Evolutionary conservation across 2,113 vertebrate species (phyloP).

Genomic region (Carlito syrichta): DNA sequence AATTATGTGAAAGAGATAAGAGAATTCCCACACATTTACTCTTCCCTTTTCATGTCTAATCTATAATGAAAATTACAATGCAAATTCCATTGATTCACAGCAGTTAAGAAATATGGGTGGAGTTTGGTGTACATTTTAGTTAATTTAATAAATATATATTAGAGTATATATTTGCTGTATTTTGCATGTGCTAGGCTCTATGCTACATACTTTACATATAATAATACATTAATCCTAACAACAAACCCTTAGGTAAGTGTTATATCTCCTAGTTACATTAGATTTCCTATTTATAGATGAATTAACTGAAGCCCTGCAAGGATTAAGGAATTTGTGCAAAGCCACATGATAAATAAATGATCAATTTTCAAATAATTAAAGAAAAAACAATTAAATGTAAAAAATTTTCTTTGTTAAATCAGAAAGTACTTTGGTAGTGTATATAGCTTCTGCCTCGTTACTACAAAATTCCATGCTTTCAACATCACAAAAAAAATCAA

Average conservation of each 20-base stretch:
- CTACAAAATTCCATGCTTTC: slow-evolving; percentile 4
- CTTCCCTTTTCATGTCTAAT: not conserved
- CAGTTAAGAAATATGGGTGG: not conserved
- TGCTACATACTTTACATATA: not conserved
- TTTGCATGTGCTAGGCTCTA: not conserved
- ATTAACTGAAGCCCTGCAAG: not conserved
- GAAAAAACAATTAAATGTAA: not conserved
- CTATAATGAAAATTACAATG: not conserved
- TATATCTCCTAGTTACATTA: not conserved
- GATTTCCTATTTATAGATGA: not conserved
- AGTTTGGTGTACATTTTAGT: not conserved
- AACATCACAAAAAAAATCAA: not conserved
- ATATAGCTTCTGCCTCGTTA: not conserved
- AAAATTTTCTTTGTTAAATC: not conserved
- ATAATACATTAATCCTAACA: not conserved
- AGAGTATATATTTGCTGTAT: not conserved
- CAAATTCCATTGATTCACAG: not conserved
- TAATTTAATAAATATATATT: not conserved
- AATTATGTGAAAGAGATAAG: not conserved
- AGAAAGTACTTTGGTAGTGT: not conserved
- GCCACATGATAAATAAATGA: not conserved
- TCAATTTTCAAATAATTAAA: not conserved
- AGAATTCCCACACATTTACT: not conserved
- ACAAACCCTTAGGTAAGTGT: not conserved
- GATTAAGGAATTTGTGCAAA: not conserved